phyloP scores from a whole-genome alignment of 37 sponge, comb jelly and placozoan species.

The Corticium candelabrum region DNA sequence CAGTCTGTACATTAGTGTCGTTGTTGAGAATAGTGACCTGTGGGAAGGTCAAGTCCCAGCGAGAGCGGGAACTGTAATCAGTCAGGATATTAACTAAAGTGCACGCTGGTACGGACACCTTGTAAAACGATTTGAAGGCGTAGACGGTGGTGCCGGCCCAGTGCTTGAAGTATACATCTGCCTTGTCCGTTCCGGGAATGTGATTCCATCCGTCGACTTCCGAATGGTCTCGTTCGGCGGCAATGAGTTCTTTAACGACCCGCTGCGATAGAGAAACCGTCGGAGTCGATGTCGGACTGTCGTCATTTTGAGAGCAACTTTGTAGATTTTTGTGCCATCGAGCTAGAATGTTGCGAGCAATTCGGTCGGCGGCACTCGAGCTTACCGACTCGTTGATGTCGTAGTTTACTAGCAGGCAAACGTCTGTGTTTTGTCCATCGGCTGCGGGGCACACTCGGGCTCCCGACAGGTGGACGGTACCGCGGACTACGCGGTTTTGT shows the following conservation, averaged over 20 bases:
- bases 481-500: not conserved
- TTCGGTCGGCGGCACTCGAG: not conserved
- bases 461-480: not conserved
- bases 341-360: not conserved
- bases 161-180: not conserved
- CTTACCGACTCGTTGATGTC: not conserved
- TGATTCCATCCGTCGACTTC: not conserved
- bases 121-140: not conserved
- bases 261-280: not conserved
- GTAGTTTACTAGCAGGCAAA: not conserved
- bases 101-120: not conserved
- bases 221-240: not conserved
- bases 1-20: not conserved
- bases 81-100: not conserved
- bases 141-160: not conserved
- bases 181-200: not conserved
- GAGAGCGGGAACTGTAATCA: not conserved
- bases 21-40: not conserved
- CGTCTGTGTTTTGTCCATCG: not conserved
- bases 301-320: not conserved
- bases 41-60: not conserved
- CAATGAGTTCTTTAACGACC: not conserved
- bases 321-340: not conserved
- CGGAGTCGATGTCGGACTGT: not conserved
- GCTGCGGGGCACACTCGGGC: not conserved